Base-by-base conservation (phyloP, 2,113 vertebrate species). In the Callorhinus ursinus region DNA sequence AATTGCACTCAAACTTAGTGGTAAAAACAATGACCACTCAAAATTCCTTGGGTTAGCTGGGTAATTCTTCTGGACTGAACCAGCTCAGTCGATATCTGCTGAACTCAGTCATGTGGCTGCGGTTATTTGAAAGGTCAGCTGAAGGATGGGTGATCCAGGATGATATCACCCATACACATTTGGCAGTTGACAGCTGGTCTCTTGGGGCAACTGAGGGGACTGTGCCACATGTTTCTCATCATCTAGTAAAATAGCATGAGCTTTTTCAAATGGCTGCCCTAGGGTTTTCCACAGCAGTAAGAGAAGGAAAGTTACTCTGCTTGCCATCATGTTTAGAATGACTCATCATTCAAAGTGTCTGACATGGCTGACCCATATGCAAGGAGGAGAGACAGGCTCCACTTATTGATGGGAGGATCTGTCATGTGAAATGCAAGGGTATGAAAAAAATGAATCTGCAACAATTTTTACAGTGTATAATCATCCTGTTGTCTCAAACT, bases 181-280 rank as follows among this genome's bases (percentile, higher is more conserved):
- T 21, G 18, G 31, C 22, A 33, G 21, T 7, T 71, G 26, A 26
- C 63, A 69, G 12, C 24, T 2, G 12, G 19, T 63, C 14, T 49
- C n/a, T 3, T 33, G 26, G 2, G 57, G 28, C 10, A 31, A 22
- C 15, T 93, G 8, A 16, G 5, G 33, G 2, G 22, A 53, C 2
- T 33, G 8, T 26, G 7, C 3, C 14, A 36, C 33, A 4, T 22
- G 4, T 95, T 89, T 86, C 24, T 69, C 19, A 74, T 46, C 3
- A 36, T 26, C 13, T 46, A 39, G 2, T 16, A 42, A 5, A 9
- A 51, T 1, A 88, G 31, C 9, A 7, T 7, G 3, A 0, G 18
- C 3, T 85, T 85, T 65, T 71, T 57, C 2, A 21, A 21, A 8
- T n/a, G 39, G 13, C 1, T 1, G 4, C 1, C 39, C 55, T 7